Evolutionary conservation across 2,888 invertebrate species (phyloP).

Genomic region (Caenorhabditis panamensis): DNA sequence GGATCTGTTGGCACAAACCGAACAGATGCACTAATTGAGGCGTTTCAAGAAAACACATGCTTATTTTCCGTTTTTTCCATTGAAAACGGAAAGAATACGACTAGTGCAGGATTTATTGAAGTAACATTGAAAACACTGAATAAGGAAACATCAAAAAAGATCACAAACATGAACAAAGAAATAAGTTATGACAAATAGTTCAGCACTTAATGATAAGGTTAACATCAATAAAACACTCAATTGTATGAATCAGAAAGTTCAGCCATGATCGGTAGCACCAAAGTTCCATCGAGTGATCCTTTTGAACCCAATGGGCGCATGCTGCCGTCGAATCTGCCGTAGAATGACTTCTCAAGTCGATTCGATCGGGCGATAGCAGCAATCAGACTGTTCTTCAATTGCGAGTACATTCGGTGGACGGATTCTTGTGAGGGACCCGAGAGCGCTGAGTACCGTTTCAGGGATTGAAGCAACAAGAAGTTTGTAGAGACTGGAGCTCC

Average conservation of each 20-base stretch:
- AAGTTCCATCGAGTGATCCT: constrained; percentile 33
- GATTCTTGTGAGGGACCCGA: constrained; percentile 53
- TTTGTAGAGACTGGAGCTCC: constrained; percentile 36
- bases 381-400: constrained; percentile 59
- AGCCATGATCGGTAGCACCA: constrained; percentile 54
- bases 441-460: constrained; percentile 25
- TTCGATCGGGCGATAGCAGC: constrained; percentile 53
- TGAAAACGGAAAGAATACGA: too few relatives aligned
- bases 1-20: not conserved
- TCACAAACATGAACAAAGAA: not conserved
- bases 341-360: constrained; percentile 42
- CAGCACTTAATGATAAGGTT: too few relatives aligned
- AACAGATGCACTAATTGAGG: not conserved
- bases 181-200: not conserved
- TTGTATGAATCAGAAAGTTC: constrained; percentile 5
- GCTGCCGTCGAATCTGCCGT: constrained; percentile 25
- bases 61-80: too few relatives aligned
- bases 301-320: constrained; percentile 19
- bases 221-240: not conserved
- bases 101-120: too few relatives aligned
- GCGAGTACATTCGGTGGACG: constrained; percentile 53
- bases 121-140: too few relatives aligned
- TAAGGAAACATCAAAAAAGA: not conserved
- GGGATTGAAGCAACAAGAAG: constrained; percentile 33
- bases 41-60: too few relatives aligned